Evolutionary conservation across 2,888 invertebrate species (phyloP).

Genomic region (Sesamia inferens): DNA sequence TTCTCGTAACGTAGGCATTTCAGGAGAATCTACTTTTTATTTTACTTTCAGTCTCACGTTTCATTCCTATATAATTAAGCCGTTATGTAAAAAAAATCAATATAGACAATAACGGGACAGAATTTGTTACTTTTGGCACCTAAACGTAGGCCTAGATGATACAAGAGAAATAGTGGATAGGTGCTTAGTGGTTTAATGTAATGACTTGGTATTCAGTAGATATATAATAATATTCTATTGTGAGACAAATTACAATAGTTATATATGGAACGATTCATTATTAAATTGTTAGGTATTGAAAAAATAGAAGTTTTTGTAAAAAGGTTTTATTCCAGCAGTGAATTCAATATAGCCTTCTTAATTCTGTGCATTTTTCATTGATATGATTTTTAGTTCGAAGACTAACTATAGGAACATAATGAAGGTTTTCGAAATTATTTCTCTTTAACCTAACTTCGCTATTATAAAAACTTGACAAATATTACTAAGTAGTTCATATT

Average conservation of each 20-base stretch:
- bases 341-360: conserved; percentile 5
- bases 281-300: not conserved
- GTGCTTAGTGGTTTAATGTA: no score
- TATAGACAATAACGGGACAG: conserved; percentile 61
- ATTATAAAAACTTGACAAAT: conserved; percentile 44
- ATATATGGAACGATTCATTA: not conserved
- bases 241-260: conserved; percentile 2
- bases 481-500: conserved; percentile 32
- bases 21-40: conserved; percentile 44
- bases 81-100: conserved; percentile 29
- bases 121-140: conserved; percentile 52
- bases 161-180: not conserved
- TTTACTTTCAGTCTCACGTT: conserved; percentile 73
- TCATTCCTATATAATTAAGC: conserved; percentile 62
- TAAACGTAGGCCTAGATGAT: conserved; percentile 23
- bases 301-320: not conserved
- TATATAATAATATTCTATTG: not conserved
- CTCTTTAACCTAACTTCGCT: conserved; percentile 22
- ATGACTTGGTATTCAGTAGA: conserved; percentile 3
- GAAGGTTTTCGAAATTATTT: conserved; percentile 24
- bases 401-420: conserved; percentile 47
- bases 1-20: conserved; percentile 50
- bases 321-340: not conserved
- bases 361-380: conserved; percentile 18
- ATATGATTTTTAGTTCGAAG: conserved; percentile 36